These are phyloP conservation scores for Drosophila micromelanica DNA, from an alignment of 1,140 invertebrate genomes.

Conservation along the genomic window DNA sequence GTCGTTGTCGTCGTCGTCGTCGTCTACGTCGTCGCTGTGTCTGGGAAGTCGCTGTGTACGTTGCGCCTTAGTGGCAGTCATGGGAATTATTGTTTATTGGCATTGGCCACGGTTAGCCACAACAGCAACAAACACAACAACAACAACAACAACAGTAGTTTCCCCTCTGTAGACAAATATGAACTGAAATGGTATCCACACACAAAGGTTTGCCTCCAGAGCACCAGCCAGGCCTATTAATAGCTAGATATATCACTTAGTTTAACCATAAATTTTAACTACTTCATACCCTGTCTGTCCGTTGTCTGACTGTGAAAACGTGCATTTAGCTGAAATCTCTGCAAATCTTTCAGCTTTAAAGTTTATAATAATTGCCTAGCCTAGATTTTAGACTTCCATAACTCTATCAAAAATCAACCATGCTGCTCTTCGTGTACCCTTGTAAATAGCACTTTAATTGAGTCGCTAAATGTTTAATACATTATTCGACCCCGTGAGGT, in stretches of 20 bases:
- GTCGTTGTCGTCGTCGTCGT: conserved; percentile 16
- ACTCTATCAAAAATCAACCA: not conserved
- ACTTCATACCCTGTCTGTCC: conserved; percentile 8
- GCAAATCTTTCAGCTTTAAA: not conserved
- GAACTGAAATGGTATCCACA: conserved; percentile 41
- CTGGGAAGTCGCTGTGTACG: conserved; percentile 73
- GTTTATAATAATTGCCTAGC: conserved; percentile 5
- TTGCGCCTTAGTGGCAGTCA: conserved; percentile 78
- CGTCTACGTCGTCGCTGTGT: conserved; percentile 60
- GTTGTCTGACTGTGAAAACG: conserved; percentile 1
- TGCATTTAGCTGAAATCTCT: conserved; percentile 7
- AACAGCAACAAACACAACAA: conserved; percentile 35
- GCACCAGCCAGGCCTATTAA: conserved; percentile 39
- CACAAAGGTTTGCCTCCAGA: conserved; percentile 28
- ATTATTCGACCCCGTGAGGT: no score
- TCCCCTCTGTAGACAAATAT: conserved; percentile 42
- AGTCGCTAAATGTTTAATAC: no score
- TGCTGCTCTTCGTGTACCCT: no score
- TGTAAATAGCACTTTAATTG: no score
- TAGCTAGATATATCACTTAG: conserved; percentile 52
- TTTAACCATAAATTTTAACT: conserved; percentile 41
- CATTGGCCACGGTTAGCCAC: conserved; percentile 73
- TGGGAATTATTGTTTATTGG: conserved; percentile 83
- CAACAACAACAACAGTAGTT: conserved; percentile 20
- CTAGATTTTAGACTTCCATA: conserved; percentile 7